Base-by-base conservation (phyloP, 2,888 invertebrate species). In the Pollenia angustigena region DNA sequence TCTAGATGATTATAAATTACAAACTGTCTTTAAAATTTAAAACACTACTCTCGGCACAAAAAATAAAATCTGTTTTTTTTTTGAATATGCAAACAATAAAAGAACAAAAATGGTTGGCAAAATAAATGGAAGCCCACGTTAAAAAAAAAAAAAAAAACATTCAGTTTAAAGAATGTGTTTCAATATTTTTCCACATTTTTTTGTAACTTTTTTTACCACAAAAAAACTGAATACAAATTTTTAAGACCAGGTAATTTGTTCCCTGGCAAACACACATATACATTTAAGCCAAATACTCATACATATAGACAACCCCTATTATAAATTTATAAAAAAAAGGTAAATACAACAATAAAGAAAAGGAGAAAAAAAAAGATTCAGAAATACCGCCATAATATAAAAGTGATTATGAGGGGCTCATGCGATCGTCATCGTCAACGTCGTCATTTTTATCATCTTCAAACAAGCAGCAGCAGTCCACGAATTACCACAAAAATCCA, bases 221-320 rank as follows among this genome's bases (percentile, higher is more conserved):
- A 60, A 74, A 75, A 42, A 72, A 2, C 4, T 48, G 50, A 66
- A 81, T 68, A 87, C 87, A 84, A 87, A 87, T 87, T 87, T 87
- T 87, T 84, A 84, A 81, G 78, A 81, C 60, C 87, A 76, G 84
- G 87, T 81, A 87, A 87, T 87, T 87, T 87, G 87, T 87, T 87
- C 69, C 9, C 60, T 68, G 60, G 11, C 75, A 60, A 69, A 75
- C 16, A 60, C 60, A 62, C 32, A 16, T 11, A n/a, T 4, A 3
- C 23, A 23, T 23, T 52, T 23, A 54, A 68, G 46, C 50, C 23
- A 74, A 14, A 44, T n/a, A 40, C 50, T 58, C 2, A 71, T 50
- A 69, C 2, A 9, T 10, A 68, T 32, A 48, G 23, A 66, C 66
- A 79, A 72, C 50, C 81, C 81, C 72, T 60, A 72, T 72, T 78